Evolutionary conservation across 1,140 invertebrate genomes (phyloP).

Genomic region (Halesus radiatus): DNA sequence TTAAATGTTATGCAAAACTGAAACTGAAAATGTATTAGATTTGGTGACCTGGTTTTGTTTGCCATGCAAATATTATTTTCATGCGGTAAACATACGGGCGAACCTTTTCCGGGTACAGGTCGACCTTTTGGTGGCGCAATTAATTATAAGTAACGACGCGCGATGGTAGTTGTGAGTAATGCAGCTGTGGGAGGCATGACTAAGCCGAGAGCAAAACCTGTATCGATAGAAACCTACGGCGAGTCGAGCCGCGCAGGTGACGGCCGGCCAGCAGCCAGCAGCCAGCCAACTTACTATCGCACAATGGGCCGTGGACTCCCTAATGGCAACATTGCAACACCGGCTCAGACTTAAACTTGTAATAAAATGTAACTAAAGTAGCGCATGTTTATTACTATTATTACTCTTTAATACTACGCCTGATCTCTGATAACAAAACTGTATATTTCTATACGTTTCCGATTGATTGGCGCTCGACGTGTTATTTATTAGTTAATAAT

Average conservation of each 20-base stretch:
- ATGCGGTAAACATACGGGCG: not conserved
- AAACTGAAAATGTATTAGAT: not conserved
- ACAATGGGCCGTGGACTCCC: conserved; percentile 16
- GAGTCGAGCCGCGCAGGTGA: conserved; percentile 8
- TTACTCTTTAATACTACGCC: conserved; percentile 10
- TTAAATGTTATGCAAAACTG: not conserved
- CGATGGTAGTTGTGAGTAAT: conserved; percentile 29
- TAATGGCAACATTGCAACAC: conserved; percentile 29
- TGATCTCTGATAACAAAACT: not conserved
- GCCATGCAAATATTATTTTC: not conserved
- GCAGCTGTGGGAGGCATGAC: conserved; percentile 35
- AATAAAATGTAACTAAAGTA: conserved; percentile 10
- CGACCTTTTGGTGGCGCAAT: conserved; percentile 14
- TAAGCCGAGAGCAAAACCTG: conserved; percentile 41
- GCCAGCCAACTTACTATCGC: not conserved
- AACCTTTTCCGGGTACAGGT: conserved; percentile 15
- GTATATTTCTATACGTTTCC: too few species aligned
- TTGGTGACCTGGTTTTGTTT: conserved; percentile 2
- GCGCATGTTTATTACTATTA: not conserved
- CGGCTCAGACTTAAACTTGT: not conserved
- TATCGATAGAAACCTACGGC: conserved; percentile 25
- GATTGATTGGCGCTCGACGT: not conserved
- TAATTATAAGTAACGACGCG: conserved; percentile 2
- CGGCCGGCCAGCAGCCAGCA: not conserved
- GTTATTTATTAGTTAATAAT: not conserved